Conservation (phyloP, 2,888 invertebrate genomes). For the Rotaria macrura region DNA sequence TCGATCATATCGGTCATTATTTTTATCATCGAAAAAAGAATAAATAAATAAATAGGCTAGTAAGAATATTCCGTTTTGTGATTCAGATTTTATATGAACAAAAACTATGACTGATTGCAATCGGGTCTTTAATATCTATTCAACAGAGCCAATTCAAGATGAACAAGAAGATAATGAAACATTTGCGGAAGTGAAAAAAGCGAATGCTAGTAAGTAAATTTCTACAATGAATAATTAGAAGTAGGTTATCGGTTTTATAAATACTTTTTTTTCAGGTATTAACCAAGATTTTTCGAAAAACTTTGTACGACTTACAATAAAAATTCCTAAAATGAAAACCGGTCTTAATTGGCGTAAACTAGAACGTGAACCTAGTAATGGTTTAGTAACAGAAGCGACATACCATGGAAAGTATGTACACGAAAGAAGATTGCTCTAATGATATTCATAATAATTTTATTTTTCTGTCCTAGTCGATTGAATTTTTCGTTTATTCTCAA, state of each 20-base stretch:
- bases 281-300: conserved; percentile 27
- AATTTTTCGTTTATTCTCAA: conserved; percentile 28
- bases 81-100: neutral
- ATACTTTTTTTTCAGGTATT: neutral
- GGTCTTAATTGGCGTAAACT: conserved; percentile 14
- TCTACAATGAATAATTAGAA: too few species aligned
- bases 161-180: neutral
- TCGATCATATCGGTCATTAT: neutral
- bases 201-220: conserved; percentile 9
- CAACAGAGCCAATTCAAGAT: neutral
- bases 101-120: neutral
- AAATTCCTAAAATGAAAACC: conserved; percentile 25
- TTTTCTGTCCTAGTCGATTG: neutral
- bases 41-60: neutral
- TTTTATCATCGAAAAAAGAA: neutral
- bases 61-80: neutral
- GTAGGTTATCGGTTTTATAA: neutral
- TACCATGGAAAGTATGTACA: conserved; percentile 22
- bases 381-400: neutral
- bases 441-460: neutral
- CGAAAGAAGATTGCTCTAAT: neutral
- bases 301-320: conserved; percentile 29
- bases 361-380: neutral
- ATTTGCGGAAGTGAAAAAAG: neutral
- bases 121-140: neutral